A percentile compares a stretch with the other conserved stretches of the same genome.
Conservation (phyloP, 2,113 vertebrate genomes). For the Sisor rabdophorus region DNA sequence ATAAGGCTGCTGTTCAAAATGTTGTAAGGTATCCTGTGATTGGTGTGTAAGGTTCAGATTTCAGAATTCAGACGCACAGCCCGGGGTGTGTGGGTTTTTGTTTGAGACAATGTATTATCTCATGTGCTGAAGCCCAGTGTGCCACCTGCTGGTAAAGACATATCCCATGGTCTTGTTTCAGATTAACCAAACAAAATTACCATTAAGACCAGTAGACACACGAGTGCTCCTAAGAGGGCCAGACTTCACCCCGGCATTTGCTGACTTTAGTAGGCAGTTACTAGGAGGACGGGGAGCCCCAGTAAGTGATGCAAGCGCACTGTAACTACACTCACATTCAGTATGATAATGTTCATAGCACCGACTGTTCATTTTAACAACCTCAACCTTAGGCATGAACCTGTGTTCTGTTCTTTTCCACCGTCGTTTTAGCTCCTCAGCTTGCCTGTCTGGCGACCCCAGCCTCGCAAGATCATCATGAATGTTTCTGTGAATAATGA, state of each 20-base stretch:
- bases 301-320: constrained; percentile 70
- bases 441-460: constrained; percentile 77
- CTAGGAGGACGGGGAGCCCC: constrained; percentile 79
- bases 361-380: background rate
- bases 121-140: constrained; percentile 37
- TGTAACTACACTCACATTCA: background rate
- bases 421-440: constrained; percentile 74
- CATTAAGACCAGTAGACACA: constrained; percentile 79
- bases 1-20: background rate
- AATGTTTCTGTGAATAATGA: constrained; percentile 88
- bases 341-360: background rate
- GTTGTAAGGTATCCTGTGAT: background rate
- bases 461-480: constrained; percentile 91
- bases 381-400: background rate
- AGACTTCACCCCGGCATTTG: constrained; percentile 95
- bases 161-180: constrained; percentile 53
- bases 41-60: background rate
- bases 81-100: no score
- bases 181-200: constrained; percentile 91
- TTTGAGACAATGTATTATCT: background rate
- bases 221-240: constrained; percentile 88
- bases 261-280: constrained; percentile 89
- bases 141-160: constrained; percentile 61
- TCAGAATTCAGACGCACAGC: no score
- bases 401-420: background rate